Percentiles rank a stretch among this genome's conserved stretches.
phyloP scores from a whole-genome alignment of 1,140 invertebrate genomes.

The Catajapyx aquilonaris region DNA sequence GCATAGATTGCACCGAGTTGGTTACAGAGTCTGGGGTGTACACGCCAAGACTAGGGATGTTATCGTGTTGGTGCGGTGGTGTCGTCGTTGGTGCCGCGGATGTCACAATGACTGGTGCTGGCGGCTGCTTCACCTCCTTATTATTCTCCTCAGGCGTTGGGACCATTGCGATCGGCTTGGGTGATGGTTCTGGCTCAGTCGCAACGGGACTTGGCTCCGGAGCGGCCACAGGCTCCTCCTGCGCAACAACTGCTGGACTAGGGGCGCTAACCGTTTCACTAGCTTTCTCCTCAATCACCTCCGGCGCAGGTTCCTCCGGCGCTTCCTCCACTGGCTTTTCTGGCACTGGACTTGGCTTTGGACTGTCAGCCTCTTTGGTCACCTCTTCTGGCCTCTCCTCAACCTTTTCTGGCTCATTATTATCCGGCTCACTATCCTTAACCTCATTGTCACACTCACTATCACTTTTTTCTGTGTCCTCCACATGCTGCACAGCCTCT shows the following conservation, averaged over 20 bases:
- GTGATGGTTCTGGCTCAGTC: too few species aligned
- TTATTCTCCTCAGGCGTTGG: conserved; percentile 11
- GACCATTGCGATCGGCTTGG: background rate
- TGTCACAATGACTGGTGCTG: conserved; percentile 11
- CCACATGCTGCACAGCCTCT: conserved; percentile 2
- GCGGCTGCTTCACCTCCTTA: conserved; percentile 11
- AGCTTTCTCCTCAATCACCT: conserved; percentile 10
- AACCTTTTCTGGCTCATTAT: conserved; percentile 18
- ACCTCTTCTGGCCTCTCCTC: conserved; percentile 14
- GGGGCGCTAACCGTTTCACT: too few species aligned
- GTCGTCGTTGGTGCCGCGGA: conserved; percentile 27
- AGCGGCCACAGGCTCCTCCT: too few species aligned
- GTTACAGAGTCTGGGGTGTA: conserved; percentile 66
- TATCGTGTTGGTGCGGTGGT: conserved; percentile 35
- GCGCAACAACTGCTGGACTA: too few species aligned
- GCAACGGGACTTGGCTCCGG: too few species aligned
- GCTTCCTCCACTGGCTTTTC: conserved; percentile 9
- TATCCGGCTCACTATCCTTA: conserved; percentile 19
- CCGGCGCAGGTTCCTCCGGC: background rate
- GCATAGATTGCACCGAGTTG: conserved; percentile 59
- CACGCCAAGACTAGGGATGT: conserved; percentile 51
- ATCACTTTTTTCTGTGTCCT: conserved; percentile 2
- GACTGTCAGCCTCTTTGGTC: too few species aligned
- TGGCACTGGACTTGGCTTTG: background rate
- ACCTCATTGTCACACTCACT: background rate